Evolutionary conservation across 2,113 vertebrate genomes (phyloP).

Genomic region (Psilopogon haemacephalus): DNA sequence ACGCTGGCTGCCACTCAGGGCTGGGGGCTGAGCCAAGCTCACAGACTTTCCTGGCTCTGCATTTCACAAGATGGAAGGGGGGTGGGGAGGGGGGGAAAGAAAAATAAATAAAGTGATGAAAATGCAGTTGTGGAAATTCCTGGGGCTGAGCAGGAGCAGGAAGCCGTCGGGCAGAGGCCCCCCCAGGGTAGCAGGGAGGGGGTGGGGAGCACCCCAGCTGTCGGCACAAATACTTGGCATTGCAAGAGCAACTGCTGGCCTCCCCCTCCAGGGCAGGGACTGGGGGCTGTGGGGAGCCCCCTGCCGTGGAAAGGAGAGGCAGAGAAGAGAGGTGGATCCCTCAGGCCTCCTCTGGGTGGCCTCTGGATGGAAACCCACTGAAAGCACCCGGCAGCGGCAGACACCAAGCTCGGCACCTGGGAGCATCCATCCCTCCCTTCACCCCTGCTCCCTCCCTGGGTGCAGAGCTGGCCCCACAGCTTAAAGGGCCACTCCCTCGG

Average conservation of each 20-base stretch:
- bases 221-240: not conserved
- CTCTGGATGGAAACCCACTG: not conserved
- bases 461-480: accelerated
- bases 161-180: not conserved
- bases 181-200: accelerated
- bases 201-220: not conserved
- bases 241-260: not conserved
- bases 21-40: not conserved
- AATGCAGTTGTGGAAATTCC: not conserved
- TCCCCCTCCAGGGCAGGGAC: not conserved
- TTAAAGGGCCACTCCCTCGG: not conserved
- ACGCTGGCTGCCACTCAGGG: accelerated
- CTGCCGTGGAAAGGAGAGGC: not conserved
- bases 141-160: not conserved
- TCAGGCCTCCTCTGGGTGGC: not conserved
- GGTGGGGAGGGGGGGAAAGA: too few species aligned
- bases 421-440: not conserved
- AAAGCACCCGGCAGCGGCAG: too few species aligned
- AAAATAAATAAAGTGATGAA: not conserved
- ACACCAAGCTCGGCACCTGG: too few species aligned
- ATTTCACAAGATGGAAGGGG: not conserved
- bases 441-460: not conserved
- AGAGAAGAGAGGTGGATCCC: not conserved
- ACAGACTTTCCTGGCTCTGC: not conserved
- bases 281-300: not conserved